Evolutionary conservation across 1,140 invertebrate species (phyloP).

Genomic region (Trichomalopsis sarcophagae): DNA sequence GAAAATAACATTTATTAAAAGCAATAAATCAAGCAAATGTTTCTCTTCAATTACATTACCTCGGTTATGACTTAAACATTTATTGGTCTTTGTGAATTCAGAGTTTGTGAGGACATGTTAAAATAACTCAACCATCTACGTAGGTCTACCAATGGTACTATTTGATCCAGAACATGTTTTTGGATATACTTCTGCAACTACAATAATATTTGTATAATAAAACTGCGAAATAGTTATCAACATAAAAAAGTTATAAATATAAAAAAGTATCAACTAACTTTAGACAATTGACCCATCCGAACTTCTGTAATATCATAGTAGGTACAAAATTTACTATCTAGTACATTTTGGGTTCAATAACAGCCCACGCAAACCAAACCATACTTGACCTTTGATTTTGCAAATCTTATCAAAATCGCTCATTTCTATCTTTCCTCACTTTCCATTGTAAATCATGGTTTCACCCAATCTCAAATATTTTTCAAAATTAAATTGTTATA

Average conservation of each 20-base stretch:
- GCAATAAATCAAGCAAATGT: not conserved
- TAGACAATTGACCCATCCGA: slow-evolving; percentile 78
- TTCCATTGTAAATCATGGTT: slow-evolving; percentile 73
- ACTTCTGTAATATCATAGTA: slow-evolving; percentile 83
- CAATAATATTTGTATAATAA: slow-evolving; percentile 21
- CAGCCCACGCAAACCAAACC: slow-evolving; percentile 83
- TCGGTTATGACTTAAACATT: slow-evolving; percentile 78
- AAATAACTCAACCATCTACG: slow-evolving; percentile 81
- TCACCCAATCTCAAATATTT: slow-evolving; percentile 56
- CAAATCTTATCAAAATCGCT: slow-evolving; percentile 76
- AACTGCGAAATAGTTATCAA: slow-evolving; percentile 1
- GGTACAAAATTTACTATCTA: too few relatives aligned
- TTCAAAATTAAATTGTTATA: slow-evolving; percentile 62
- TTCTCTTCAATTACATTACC: slow-evolving; percentile 57
- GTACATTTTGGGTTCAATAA: slow-evolving; percentile 79
- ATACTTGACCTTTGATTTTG: slow-evolving; percentile 82
- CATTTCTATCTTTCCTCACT: slow-evolving; percentile 77
- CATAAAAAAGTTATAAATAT: slow-evolving; percentile 48
- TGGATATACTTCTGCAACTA: slow-evolving; percentile 79
- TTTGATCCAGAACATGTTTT: slow-evolving; percentile 82
- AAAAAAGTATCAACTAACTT: too few relatives aligned
- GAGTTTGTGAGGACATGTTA: slow-evolving; percentile 64
- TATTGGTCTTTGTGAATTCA: slow-evolving; percentile 64
- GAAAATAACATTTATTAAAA: slow-evolving; percentile 16
- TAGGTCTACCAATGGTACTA: slow-evolving; percentile 83